These are phyloP conservation scores for Lytechinus variegatus DNA, from an alignment of 35 echinoderm and acorn worm species.

Conservation along the genomic window DNA sequence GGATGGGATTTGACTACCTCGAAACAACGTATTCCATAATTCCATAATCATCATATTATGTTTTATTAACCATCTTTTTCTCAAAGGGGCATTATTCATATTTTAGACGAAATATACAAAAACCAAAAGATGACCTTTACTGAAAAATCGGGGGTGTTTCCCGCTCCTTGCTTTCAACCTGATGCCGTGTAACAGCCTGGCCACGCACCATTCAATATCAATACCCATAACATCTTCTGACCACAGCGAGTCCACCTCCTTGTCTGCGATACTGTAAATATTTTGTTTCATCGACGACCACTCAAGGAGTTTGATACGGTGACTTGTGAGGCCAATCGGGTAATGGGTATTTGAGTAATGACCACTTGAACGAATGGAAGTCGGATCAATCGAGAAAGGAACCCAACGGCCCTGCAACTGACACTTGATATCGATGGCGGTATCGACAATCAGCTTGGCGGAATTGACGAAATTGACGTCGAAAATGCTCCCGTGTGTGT, in stretches of 20 bases:
- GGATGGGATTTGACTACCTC: no score
- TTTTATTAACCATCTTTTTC: no score
- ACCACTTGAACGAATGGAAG: slow-evolving; percentile 17
- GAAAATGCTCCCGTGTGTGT: not conserved
- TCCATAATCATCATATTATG: no score
- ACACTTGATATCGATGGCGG: not conserved
- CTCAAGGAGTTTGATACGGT: not conserved
- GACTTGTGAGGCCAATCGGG: not conserved
- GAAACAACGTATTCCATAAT: no score
- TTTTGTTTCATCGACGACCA: slow-evolving; percentile 10
- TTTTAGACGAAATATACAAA: no score
- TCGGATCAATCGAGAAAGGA: not conserved
- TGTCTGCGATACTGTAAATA: not conserved
- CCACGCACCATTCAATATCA: not conserved
- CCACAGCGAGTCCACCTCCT: not conserved
- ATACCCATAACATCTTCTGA: not conserved
- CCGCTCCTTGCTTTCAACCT: not conserved
- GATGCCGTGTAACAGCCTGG: not conserved
- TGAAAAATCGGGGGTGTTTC: no score
- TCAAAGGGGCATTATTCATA: no score
- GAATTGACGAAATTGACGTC: not conserved
- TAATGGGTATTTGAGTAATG: slow-evolving; percentile 19
- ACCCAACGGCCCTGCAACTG: not conserved
- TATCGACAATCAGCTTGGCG: not conserved
- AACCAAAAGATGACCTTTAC: no score